These are phyloP conservation scores for Pterois miles DNA, from an alignment of 2,797 vertebrate genomes.

Conservation along the genomic window DNA sequence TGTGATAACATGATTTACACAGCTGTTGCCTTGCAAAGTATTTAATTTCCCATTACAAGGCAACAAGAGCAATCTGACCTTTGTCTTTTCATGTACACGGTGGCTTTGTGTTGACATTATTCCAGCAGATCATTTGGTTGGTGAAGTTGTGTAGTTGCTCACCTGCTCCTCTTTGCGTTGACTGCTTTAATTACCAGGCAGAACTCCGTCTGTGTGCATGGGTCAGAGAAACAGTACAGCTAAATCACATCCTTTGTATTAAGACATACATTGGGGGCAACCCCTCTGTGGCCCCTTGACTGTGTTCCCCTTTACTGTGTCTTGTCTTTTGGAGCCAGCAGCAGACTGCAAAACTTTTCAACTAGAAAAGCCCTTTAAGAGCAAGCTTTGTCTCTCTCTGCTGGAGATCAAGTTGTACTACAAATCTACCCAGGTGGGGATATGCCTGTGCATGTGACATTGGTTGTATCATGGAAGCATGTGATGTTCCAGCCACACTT, in stretches of 20 bases:
- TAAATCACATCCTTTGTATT: neutral
- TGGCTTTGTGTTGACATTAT: neutral
- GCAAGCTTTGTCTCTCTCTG: conserved; percentile 69
- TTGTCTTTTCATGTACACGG: conserved; percentile 5
- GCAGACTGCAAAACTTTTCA: conserved; percentile 38
- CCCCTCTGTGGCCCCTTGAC: neutral
- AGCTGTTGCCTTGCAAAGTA: conserved; percentile 26
- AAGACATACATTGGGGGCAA: neutral
- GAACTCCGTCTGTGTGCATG: neutral
- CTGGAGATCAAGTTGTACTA: conserved; percentile 39
- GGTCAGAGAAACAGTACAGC: neutral
- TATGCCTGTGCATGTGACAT: neutral
- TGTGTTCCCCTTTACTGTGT: neutral
- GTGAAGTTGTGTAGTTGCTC: neutral
- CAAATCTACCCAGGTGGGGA: neutral
- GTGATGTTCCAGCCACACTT: neutral
- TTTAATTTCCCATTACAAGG: conserved; percentile 17
- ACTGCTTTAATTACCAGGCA: neutral
- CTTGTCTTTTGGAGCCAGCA: conserved; percentile 1
- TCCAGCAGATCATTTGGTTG: neutral
- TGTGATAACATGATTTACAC: conserved; percentile 40
- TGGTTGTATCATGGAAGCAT: neutral
- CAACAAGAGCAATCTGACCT: conserved; percentile 8
- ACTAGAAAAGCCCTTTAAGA: neutral
- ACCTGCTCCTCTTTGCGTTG: neutral